phyloP scores from a whole-genome alignment of 1,140 invertebrate species.

The Stegodyphus dumicola region DNA sequence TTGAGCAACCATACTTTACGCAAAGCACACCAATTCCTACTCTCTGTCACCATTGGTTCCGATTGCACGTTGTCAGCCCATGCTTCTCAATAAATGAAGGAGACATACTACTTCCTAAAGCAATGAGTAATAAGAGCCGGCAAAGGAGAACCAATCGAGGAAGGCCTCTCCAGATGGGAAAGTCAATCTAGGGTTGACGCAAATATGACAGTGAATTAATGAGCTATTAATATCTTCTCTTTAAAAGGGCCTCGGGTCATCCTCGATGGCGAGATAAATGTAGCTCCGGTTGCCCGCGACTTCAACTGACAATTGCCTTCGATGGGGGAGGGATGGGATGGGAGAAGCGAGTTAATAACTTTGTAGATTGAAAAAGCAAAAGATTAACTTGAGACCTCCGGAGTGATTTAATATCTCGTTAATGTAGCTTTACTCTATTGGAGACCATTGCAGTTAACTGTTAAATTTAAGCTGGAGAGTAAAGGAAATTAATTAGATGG shows the following conservation, averaged over 20 bases:
- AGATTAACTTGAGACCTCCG: background rate
- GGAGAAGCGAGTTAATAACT: background rate
- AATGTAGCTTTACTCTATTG: background rate
- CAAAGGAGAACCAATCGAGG: too few species aligned
- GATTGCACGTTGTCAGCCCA: too few species aligned
- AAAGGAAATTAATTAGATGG: background rate
- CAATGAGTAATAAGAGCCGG: too few species aligned
- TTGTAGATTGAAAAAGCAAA: background rate
- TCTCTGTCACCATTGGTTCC: too few species aligned
- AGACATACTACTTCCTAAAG: too few species aligned
- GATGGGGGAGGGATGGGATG: too few species aligned
- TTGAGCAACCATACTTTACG: too few species aligned
- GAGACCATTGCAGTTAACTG: background rate
- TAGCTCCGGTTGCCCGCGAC: background rate
- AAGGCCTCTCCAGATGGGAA: background rate
- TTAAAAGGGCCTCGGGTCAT: slow-evolving; percentile 5
- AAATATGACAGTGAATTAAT: slow-evolving; percentile 18
- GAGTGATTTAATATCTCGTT: slow-evolving; percentile 14
- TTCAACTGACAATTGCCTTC: background rate
- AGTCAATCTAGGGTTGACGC: background rate
- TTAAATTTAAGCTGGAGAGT: background rate
- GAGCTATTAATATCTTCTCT: slow-evolving; percentile 8
- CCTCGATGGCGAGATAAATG: background rate
- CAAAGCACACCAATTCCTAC: too few species aligned
- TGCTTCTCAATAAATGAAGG: too few species aligned